These are phyloP conservation scores for Cephalotes varians DNA, from an alignment of 2,888 invertebrate genomes.

Conservation along the genomic window DNA sequence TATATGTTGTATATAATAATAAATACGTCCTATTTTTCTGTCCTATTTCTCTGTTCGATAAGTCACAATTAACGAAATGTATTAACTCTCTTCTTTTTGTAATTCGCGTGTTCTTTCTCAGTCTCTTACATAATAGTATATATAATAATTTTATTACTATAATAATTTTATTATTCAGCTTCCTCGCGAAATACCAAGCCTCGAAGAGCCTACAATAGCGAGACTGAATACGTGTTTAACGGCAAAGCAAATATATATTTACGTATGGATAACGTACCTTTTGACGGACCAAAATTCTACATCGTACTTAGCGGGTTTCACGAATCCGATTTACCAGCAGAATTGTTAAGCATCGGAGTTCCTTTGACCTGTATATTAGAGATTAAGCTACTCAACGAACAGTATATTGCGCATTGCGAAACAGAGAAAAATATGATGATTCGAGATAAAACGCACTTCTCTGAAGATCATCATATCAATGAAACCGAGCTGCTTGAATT, in stretches of 20 bases:
- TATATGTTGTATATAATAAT: neutral
- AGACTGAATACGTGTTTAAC: neutral
- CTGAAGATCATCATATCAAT: neutral
- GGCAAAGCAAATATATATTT: conserved; percentile 85
- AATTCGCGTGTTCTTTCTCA: neutral
- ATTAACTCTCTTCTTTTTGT: neutral
- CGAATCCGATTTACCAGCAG: conserved; percentile 74
- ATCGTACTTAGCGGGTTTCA: conserved; percentile 87
- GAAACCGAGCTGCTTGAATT: conserved; percentile 64
- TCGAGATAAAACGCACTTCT: neutral
- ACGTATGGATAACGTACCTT: conserved; percentile 87
- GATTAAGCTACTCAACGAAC: conserved; percentile 71
- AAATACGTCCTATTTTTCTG: neutral
- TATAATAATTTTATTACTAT: conserved; percentile 31
- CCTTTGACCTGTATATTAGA: conserved; percentile 78
- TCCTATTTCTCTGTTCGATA: neutral
- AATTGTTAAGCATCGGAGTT: conserved; percentile 75
- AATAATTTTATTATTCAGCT: conserved; percentile 32
- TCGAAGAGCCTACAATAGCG: neutral
- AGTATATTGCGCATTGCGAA: conserved; percentile 2
- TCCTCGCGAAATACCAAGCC: neutral
- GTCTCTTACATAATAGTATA: neutral
- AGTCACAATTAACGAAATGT: neutral
- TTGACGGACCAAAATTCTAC: conserved; percentile 87
- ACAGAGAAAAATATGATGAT: neutral